Evolutionary conservation across 2,113 vertebrate genomes (phyloP), one percentile per base, ranked within the genome.

Genomic region (Nyctibius bracteatus): DNA sequence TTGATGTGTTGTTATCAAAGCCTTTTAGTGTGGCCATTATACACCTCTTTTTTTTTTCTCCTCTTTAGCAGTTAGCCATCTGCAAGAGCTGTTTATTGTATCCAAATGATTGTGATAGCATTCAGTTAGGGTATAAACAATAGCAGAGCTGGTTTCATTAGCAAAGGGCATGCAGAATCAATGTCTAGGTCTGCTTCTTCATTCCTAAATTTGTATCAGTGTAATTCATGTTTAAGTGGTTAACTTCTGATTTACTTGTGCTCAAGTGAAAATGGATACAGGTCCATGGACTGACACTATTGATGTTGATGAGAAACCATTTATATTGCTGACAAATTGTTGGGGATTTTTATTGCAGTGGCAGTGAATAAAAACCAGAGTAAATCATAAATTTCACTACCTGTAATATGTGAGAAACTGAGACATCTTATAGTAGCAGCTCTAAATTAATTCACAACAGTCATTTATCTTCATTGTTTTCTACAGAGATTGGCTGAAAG

Each of bases 11-110:
- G 67, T 81, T 92, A 89, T 89, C 83, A 93, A 91, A 95, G 83
- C 88, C 77, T 83, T 93, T 92, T 92, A 93, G 25, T 94, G 49
- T 87, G 81, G 52, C 94, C 30, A 25, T 89, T 91, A 81, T 31
- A 63, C 71, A 86, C 88, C 86, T 94, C 63, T 59, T 86, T 80
- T 78, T 78, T 55, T 77, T 15, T 22, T 18, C 62, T 81, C 14
- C 27, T 93, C 39, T 94, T 74, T 86, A 92, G 82, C 80, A 90
- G 72, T 91, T 57, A 86, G 57, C 86, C 90, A 91, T 74, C 92
- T 93, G 94, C 86, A 93, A 58, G 92, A 95, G 41, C 90, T 93
- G 49, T 91, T 94, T 94, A 78, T 89, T 93, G 57, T 91, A 86
- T 75, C 65, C 68, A 84, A 72, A 86, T 61, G 86, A 44, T 68